Percentiles rank a stretch among this genome's conserved stretches.
Evolutionary conservation across 2,888 invertebrate species (phyloP).

Genomic region (Heliconius hortense): DNA sequence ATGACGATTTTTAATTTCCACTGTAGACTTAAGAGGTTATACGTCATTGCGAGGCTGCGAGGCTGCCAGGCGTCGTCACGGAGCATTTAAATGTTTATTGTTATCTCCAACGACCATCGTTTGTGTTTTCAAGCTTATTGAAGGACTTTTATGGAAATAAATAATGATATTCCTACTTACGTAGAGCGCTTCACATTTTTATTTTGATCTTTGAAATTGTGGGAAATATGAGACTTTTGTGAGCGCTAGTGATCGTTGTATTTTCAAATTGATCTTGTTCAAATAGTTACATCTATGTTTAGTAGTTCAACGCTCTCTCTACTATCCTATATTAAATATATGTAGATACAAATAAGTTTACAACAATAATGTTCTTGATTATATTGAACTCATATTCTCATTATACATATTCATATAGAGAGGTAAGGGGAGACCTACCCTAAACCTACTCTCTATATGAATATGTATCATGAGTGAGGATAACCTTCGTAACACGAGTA

Average conservation of each 20-base stretch:
- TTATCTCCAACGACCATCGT: slow-evolving; percentile 9
- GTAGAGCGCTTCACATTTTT: neutral
- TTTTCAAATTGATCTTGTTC: neutral
- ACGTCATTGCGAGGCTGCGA: slow-evolving; percentile 9
- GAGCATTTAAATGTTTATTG: slow-evolving; percentile 29
- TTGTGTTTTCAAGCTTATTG: slow-evolving; percentile 7
- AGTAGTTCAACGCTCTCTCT: too few species aligned
- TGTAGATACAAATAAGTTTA: too few species aligned
- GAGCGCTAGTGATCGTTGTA: neutral
- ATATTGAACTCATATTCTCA: too few species aligned
- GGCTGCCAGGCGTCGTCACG: slow-evolving; percentile 18
- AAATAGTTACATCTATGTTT: too few species aligned
- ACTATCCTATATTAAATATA: too few species aligned
- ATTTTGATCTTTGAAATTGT: neutral
- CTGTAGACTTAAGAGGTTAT: slow-evolving; percentile 26
- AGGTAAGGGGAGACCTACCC: too few species aligned
- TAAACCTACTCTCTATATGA: too few species aligned
- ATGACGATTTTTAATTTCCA: slow-evolving; percentile 31
- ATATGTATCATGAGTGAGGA: too few species aligned
- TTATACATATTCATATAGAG: too few species aligned
- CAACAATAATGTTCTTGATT: too few species aligned
- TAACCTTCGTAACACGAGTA: too few species aligned
- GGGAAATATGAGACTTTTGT: neutral
- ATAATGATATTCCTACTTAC: neutral
- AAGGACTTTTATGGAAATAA: neutral